Evolutionary conservation across 2,888 invertebrate genomes (phyloP).

Genomic region (Scaptomyza polygonia): DNA sequence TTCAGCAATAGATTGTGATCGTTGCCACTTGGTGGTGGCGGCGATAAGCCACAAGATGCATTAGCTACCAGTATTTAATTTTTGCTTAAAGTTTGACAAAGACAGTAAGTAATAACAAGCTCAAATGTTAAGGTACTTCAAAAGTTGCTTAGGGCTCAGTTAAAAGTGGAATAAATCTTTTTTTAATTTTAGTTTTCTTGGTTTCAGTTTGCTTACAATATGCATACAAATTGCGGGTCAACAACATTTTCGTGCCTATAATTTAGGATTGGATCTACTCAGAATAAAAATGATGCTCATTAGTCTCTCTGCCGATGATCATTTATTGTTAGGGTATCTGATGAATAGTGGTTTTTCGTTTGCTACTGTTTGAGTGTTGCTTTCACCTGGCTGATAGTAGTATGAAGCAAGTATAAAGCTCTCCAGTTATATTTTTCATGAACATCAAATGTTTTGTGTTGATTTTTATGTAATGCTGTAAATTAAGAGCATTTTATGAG

Average conservation of each 20-base stretch:
- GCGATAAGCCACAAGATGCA: constrained; percentile 1
- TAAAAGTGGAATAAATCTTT: background rate
- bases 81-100: background rate
- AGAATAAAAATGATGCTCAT: constrained; percentile 49
- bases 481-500: constrained; percentile 73
- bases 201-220: background rate
- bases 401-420: too few species aligned
- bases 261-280: background rate
- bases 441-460: constrained; percentile 81
- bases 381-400: constrained; percentile 50
- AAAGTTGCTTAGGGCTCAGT: background rate
- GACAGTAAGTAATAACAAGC: background rate
- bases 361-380: constrained; percentile 49
- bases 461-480: constrained; percentile 74
- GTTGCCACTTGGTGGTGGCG: constrained; percentile 3
- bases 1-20: constrained; percentile 24
- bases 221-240: constrained; percentile 22
- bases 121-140: background rate
- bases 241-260: constrained; percentile 11
- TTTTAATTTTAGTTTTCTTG: background rate
- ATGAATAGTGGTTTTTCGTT: background rate
- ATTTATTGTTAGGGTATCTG: constrained; percentile 44
- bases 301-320: constrained; percentile 41
- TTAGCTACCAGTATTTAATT: background rate
- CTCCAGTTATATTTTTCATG: constrained; percentile 75